These are phyloP conservation scores for Isurus oxyrinchus DNA, from an alignment of 2,113 vertebrate species.

Conservation along the genomic window DNA sequence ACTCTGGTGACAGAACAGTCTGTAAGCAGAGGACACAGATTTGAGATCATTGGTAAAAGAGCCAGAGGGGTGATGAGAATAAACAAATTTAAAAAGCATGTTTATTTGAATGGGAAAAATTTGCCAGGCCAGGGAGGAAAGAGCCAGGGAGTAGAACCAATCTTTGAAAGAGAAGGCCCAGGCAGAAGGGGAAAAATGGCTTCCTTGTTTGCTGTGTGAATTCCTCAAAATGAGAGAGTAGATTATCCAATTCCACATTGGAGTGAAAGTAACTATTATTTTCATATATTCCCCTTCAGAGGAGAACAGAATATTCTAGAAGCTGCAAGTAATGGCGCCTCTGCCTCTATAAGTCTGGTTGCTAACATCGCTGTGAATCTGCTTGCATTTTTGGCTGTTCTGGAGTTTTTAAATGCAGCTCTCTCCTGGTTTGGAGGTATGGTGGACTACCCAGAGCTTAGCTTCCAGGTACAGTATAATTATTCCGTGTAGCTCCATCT, in stretches of 20 bases:
- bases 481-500: too few species aligned
- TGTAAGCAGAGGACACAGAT: neutral
- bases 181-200: neutral
- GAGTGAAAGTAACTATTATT: neutral
- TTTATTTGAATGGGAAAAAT: neutral
- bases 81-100: neutral
- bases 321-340: constrained; percentile 77
- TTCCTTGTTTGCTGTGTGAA: neutral
- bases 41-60: neutral
- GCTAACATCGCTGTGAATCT: constrained; percentile 83
- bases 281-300: constrained; percentile 50
- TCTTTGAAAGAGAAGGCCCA: neutral
- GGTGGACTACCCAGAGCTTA: constrained; percentile 71
- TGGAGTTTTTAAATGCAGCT: constrained; percentile 75
- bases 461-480: constrained; percentile 71
- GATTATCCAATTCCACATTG: neutral
- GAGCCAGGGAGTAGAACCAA: too few species aligned
- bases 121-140: neutral
- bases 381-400: constrained; percentile 79
- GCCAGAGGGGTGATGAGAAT: neutral
- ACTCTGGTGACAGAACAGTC: neutral
- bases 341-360: constrained; percentile 67
- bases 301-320: constrained; percentile 80
- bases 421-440: constrained; percentile 77
- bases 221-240: neutral